These are phyloP conservation scores for Drosophila elegans DNA, from an alignment of 1,140 invertebrate genomes.

Conservation along the genomic window DNA sequence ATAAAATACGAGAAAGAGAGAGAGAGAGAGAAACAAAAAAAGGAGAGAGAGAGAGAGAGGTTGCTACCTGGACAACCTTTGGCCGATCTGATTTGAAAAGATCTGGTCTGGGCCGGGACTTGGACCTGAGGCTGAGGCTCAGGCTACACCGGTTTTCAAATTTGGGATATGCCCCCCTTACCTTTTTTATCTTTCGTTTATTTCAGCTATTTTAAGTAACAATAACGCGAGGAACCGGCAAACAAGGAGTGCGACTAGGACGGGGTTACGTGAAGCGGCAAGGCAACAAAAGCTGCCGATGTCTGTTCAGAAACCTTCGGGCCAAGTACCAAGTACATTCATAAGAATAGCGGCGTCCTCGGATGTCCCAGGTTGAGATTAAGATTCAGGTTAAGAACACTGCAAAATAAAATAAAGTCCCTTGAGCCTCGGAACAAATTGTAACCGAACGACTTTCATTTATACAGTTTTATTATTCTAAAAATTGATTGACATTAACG, in stretches of 20 bases:
- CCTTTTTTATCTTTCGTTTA: slow-evolving; percentile 59
- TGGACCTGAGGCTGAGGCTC: slow-evolving; percentile 33
- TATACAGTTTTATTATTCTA: too few relatives aligned
- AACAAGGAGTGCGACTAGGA: slow-evolving; percentile 16
- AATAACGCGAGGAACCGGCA: slow-evolving; percentile 54
- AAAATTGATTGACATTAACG: too few relatives aligned
- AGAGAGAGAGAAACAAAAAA: too few relatives aligned
- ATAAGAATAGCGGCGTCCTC: slow-evolving; percentile 54
- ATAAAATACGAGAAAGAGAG: neutral
- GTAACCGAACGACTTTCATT: too few relatives aligned
- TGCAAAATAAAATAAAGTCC: neutral
- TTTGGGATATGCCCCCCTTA: slow-evolving; percentile 71
- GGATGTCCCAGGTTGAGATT: slow-evolving; percentile 63
- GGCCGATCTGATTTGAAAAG: slow-evolving; percentile 15
- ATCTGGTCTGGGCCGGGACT: slow-evolving; percentile 19
- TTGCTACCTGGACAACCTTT: slow-evolving; percentile 29
- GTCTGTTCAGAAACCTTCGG: slow-evolving; percentile 49
- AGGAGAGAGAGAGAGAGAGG: neutral
- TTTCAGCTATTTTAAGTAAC: slow-evolving; percentile 82
- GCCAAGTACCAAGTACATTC: slow-evolving; percentile 78
- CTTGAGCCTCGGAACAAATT: too few relatives aligned
- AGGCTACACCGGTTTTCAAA: slow-evolving; percentile 77
- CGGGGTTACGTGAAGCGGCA: slow-evolving; percentile 11
- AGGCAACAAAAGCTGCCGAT: slow-evolving; percentile 46
- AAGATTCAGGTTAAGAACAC: slow-evolving; percentile 57